Evolutionary conservation across 2,888 invertebrate genomes (phyloP).

Genomic region (Ethmia dodecea): DNA sequence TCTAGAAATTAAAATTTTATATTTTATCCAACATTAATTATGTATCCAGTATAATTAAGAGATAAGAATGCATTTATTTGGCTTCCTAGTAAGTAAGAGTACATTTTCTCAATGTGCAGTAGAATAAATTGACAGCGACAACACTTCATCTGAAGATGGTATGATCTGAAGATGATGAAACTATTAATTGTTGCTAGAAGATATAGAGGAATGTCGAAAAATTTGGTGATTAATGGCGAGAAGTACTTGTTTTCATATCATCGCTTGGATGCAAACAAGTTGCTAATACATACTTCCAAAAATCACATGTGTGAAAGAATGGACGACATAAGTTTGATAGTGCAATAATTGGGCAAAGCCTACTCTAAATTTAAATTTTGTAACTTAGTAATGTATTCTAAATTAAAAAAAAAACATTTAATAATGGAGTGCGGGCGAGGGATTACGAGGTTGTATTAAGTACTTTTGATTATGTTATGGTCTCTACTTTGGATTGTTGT

Average conservation of each 20-base stretch:
- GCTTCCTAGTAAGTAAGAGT: too few relatives aligned
- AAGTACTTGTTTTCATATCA: too few relatives aligned
- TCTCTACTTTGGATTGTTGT: constrained; percentile 31
- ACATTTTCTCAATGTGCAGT: constrained; percentile 31
- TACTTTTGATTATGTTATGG: constrained; percentile 21
- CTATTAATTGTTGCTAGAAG: too few relatives aligned
- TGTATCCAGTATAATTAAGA: too few relatives aligned
- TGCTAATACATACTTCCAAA: constrained; percentile 47
- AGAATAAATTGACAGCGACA: constrained; percentile 12
- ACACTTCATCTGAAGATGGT: constrained; percentile 3
- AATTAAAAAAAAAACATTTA: constrained; percentile 36
- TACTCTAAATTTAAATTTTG: constrained; percentile 61
- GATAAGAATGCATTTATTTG: too few relatives aligned
- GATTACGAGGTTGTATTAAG: constrained; percentile 32
- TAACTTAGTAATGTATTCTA: constrained; percentile 63
- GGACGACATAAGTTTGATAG: constrained; percentile 65
- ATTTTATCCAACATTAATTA: too few relatives aligned
- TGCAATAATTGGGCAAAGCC: constrained; percentile 77
- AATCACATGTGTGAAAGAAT: constrained; percentile 56
- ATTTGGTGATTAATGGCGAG: too few relatives aligned
- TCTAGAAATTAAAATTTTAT: too few relatives aligned
- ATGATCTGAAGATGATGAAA: too few relatives aligned
- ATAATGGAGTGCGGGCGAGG: constrained; percentile 19
- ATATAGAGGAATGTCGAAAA: too few relatives aligned
- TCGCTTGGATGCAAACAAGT: constrained; percentile 16